phyloP scores from a whole-genome alignment of 2,888 invertebrate species.

The Drosophila mimetica region DNA sequence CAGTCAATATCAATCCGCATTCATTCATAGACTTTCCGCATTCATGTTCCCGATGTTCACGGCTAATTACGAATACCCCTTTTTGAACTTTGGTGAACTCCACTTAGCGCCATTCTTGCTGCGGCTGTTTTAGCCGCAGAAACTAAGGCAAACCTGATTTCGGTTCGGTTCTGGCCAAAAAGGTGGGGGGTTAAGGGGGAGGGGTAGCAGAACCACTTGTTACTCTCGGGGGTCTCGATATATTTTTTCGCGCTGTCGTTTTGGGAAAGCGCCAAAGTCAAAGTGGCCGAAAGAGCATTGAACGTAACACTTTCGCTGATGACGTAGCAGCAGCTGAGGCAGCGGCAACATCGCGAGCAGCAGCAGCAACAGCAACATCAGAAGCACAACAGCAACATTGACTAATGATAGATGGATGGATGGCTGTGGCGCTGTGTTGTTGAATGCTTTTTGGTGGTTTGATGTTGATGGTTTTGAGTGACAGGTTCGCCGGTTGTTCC shows the following conservation, averaged over 20 bases:
- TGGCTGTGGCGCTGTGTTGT: constrained; percentile 43
- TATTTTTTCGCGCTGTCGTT: constrained; percentile 42
- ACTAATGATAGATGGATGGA: constrained; percentile 78
- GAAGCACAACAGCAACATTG: constrained; percentile 59
- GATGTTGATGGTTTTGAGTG: constrained; percentile 72
- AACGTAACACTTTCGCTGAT: constrained; percentile 77
- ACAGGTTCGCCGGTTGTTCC: constrained; percentile 69
- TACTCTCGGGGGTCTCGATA: constrained; percentile 47
- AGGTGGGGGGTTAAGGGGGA: constrained; percentile 3
- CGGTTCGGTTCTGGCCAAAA: constrained; percentile 8
- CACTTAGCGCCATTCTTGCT: constrained; percentile 12
- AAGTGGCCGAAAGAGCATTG: constrained; percentile 61
- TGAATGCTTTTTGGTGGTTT: constrained; percentile 55
- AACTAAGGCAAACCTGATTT: constrained; percentile 34
- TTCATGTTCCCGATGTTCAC: constrained; percentile 64
- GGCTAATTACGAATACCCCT: constrained; percentile 69
- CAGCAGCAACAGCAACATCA: constrained; percentile 21
- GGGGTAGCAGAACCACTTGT: constrained; percentile 66
- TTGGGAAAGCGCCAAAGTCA: constrained; percentile 72
- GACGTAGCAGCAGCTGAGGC: constrained; percentile 42
- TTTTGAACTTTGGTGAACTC: constrained; percentile 5
- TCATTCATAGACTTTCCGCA: constrained; percentile 7
- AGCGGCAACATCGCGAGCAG: constrained; percentile 22
- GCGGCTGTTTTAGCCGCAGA: constrained; percentile 26
- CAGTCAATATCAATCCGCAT: neutral